Evolutionary conservation across 2,113 vertebrate genomes (phyloP), one percentile per base, ranked within the genome.

Genomic region (Rana temporaria): DNA sequence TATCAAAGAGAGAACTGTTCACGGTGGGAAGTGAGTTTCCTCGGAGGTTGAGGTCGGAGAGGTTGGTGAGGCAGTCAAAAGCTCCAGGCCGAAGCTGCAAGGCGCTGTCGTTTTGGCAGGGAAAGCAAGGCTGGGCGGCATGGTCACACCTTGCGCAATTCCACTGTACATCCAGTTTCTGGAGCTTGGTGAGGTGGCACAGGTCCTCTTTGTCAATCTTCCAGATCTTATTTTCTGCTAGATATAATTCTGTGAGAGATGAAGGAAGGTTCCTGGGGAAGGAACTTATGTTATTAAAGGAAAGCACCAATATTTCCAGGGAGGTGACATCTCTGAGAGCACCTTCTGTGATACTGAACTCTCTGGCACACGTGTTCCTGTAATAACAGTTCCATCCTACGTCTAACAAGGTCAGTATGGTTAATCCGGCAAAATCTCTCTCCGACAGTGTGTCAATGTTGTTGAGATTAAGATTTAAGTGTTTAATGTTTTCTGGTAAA

Each of bases 71-170:
- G 24, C 86, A 71, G 57, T 84, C 85, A 16, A 95, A 86, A 2
- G 91, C 88, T 6, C 86, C 84, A 24, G 71, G 48, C 62, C 89
- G n/a, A 7, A 95, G 83, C 0, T 12, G 3, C 12, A 95, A 86
- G 17, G 94, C 52, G 3, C n/a, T 57, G 78, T 93, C 90, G 15
- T 88, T n/a, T 22, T 86, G 87, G 56, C 94, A 95, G 20, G 94
- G 92, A 81, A 92, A 93, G 78, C 94, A 95, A 12, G 92, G 92
- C 42, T 90, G 88, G 1, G 90, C 91, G 20, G 92, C 90, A 84
- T 94, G 92, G 67, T 95, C 92, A 85, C 94, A 95, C 1, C 93
- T 89, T 86, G 94, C 93, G 84, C 94, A 95, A 59, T 94, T 95
- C 93, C 93, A 95, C 67, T 91, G 91, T 68, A 95, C 84, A 80